Conservation (phyloP, 2,888 invertebrate species). For the Agriopis leucophaearia region DNA sequence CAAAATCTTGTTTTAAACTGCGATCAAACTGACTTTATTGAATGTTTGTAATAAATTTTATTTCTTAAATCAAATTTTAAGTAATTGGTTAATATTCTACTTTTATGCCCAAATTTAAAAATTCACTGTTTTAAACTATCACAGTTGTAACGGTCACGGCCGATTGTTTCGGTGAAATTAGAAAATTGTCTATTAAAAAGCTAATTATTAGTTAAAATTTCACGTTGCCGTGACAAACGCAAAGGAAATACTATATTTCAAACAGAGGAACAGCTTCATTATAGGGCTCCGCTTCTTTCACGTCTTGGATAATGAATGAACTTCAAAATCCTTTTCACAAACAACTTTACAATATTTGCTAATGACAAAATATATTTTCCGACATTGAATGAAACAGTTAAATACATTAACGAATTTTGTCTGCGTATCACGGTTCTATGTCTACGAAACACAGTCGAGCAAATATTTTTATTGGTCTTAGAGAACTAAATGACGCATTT, state of each 20-base stretch:
- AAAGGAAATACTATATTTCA: constrained; percentile 33
- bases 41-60: neutral
- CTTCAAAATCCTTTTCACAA: neutral
- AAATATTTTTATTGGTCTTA: constrained; percentile 3
- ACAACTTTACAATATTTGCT: constrained; percentile 5
- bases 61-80: neutral
- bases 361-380: neutral
- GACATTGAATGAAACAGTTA: constrained; percentile 1
- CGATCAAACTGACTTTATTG: neutral
- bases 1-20: neutral
- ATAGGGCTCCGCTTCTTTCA: neutral
- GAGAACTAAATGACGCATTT: constrained; percentile 1
- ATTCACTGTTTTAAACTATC: no score
- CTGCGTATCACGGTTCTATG: neutral
- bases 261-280: constrained; percentile 31
- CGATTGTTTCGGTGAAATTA: no score
- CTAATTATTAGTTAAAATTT: neutral
- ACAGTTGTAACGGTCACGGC: no score
- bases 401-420: constrained; percentile 5
- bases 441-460: neutral
- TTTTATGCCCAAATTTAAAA: no score
- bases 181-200: neutral
- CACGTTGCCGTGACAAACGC: constrained; percentile 4
- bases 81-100: no score
- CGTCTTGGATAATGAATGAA: constrained; percentile 2